Conservation (phyloP, 2,888 invertebrate species). For the Phyto melanocephala region DNA sequence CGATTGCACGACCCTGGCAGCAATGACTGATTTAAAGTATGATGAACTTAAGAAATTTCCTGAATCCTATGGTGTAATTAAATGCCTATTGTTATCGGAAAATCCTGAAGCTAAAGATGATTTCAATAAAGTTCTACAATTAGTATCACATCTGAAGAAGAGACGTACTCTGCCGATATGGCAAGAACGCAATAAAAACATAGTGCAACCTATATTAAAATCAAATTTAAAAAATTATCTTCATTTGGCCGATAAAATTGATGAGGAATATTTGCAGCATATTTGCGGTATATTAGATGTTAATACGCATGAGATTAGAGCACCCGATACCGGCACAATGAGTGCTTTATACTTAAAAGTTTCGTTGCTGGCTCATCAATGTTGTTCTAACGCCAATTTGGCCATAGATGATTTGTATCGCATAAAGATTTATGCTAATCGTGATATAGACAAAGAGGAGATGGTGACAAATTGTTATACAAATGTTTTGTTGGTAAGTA, state of each 20-base stretch:
- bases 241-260: slow-evolving; percentile 76
- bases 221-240: slow-evolving; percentile 70
- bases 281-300: slow-evolving; percentile 87
- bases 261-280: slow-evolving; percentile 81
- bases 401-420: slow-evolving; percentile 84
- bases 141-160: slow-evolving; percentile 82
- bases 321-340: slow-evolving; percentile 79
- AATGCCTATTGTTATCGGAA: slow-evolving; percentile 80
- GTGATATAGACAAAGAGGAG: slow-evolving; percentile 82
- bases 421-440: slow-evolving; percentile 84
- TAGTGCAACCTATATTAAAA: slow-evolving; percentile 74
- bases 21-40: slow-evolving; percentile 71
- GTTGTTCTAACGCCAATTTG: slow-evolving; percentile 85
- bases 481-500: slow-evolving; percentile 83
- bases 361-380: slow-evolving; percentile 86
- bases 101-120: slow-evolving; percentile 72
- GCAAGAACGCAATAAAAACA: slow-evolving; percentile 80
- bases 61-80: slow-evolving; percentile 74
- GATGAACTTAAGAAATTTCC: slow-evolving; percentile 74
- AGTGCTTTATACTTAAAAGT: slow-evolving; percentile 85
- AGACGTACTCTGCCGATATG: slow-evolving; percentile 81
- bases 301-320: slow-evolving; percentile 86
- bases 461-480: slow-evolving; percentile 86
- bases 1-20: slow-evolving; percentile 80
- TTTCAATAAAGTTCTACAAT: slow-evolving; percentile 80